Conservation (phyloP, 2,113 vertebrate species). For the Eonycteris spelaea region DNA sequence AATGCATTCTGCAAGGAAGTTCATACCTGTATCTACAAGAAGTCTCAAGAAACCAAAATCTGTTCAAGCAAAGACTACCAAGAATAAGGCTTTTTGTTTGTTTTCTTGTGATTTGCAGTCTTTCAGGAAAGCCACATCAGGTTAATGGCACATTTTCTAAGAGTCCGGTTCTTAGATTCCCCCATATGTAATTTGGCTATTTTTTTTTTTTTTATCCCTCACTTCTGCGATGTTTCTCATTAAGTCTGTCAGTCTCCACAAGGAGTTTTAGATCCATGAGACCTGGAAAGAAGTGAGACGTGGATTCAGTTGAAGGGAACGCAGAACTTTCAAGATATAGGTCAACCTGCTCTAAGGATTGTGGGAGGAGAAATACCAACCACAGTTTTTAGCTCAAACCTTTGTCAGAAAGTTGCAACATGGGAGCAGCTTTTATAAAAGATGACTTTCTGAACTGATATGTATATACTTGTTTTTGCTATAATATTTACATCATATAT, state of each 20-base stretch:
- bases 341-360: background rate
- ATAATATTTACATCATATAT: background rate
- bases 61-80: background rate
- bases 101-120: background rate
- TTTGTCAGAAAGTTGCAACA: background rate
- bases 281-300: background rate
- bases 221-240: background rate
- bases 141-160: background rate
- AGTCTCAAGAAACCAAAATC: background rate
- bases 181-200: background rate
- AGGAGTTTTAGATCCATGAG: background rate
- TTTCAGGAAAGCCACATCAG: background rate
- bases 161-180: background rate
- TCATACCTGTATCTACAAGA: background rate
- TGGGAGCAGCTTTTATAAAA: background rate
- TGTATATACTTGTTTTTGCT: background rate
- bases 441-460: background rate
- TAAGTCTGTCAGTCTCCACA: background rate
- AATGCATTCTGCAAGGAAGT: background rate
- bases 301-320: background rate
- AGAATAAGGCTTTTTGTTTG: background rate
- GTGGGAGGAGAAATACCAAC: background rate
- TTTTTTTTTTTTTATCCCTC: background rate
- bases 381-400: background rate
- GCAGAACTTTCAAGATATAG: background rate